Percentiles rank a stretch among this genome's conserved stretches.
phyloP scores from a whole-genome alignment of 2,888 invertebrate genomes.

The Drosophila multiciliata region DNA sequence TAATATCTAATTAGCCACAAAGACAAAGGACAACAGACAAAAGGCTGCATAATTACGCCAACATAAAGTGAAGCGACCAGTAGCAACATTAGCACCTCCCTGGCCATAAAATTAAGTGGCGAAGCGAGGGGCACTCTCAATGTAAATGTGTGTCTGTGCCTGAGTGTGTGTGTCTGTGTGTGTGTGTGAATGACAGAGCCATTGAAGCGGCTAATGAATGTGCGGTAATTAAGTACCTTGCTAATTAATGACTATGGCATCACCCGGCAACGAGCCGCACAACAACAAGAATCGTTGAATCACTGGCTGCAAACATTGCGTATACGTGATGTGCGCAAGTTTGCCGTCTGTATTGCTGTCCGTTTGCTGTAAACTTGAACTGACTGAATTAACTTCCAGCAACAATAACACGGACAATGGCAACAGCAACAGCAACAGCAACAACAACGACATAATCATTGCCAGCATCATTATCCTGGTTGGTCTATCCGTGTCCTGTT shows the following conservation, averaged over 20 bases:
- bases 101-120: constrained; percentile 63
- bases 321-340: constrained; percentile 61
- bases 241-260: constrained; percentile 84
- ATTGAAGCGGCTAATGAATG: constrained; percentile 83
- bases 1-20: constrained; percentile 77
- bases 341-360: constrained; percentile 18
- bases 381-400: constrained; percentile 47
- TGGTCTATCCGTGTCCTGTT: constrained; percentile 29
- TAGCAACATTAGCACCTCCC: constrained; percentile 69
- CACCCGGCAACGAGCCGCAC: constrained; percentile 46
- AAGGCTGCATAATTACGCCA: constrained; percentile 78
- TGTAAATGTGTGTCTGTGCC: constrained; percentile 9
- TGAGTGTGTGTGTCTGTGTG: constrained; percentile 4
- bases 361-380: constrained; percentile 65
- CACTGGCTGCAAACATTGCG: constrained; percentile 63
- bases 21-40: constrained; percentile 70
- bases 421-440: constrained; percentile 21
- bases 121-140: not conserved
- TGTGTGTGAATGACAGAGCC: constrained; percentile 41
- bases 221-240: constrained; percentile 85
- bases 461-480: constrained; percentile 68
- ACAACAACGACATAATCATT: constrained; percentile 48
- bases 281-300: constrained; percentile 60
- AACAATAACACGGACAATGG: constrained; percentile 29
- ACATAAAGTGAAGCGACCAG: constrained; percentile 62